Percentiles rank a stretch among this genome's conserved stretches.
Conservation (phyloP, 2,113 vertebrate species). For the cattle (Bos taurus) region DNA sequence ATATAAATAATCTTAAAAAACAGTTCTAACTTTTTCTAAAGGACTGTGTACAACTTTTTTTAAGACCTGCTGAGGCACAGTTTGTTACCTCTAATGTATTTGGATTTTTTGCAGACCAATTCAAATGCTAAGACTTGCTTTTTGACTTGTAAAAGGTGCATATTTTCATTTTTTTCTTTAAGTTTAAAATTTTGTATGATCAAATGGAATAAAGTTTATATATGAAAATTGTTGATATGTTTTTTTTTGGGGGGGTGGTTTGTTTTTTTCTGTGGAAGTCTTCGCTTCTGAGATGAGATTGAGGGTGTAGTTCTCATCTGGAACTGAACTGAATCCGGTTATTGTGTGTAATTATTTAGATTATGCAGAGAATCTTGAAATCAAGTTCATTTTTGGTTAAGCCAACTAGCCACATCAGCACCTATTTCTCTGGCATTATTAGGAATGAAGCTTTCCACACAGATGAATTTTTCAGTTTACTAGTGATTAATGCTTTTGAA, state of each 20-base stretch:
- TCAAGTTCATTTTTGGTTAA: background rate
- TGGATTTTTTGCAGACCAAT: slow-evolving; percentile 65
- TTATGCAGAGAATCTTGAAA: background rate
- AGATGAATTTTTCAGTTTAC: background rate
- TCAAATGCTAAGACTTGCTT: slow-evolving; percentile 66
- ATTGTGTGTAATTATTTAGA: slow-evolving; percentile 32
- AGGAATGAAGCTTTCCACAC: background rate
- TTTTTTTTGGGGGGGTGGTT: background rate
- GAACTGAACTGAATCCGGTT: background rate
- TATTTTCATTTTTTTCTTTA: slow-evolving; percentile 68
- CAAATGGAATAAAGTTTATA: slow-evolving; percentile 80
- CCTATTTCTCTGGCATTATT: background rate
- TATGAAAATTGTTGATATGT: slow-evolving; percentile 58
- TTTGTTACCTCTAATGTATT: slow-evolving; percentile 68
- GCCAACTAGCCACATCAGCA: background rate
- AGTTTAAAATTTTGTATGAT: slow-evolving; percentile 80
- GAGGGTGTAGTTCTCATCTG: background rate
- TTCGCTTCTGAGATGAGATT: slow-evolving; percentile 21
- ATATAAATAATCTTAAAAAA: slow-evolving; percentile 65
- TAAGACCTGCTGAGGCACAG: slow-evolving; percentile 73
- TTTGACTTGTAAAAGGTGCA: slow-evolving; percentile 62
- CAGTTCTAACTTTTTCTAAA: slow-evolving; percentile 64
- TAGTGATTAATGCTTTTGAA: slow-evolving; percentile 8
- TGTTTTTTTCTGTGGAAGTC: background rate
- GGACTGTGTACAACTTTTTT: slow-evolving; percentile 57